phyloP scores from a whole-genome alignment of 2,888 invertebrate species.

The Leptopterna dolabrata region DNA sequence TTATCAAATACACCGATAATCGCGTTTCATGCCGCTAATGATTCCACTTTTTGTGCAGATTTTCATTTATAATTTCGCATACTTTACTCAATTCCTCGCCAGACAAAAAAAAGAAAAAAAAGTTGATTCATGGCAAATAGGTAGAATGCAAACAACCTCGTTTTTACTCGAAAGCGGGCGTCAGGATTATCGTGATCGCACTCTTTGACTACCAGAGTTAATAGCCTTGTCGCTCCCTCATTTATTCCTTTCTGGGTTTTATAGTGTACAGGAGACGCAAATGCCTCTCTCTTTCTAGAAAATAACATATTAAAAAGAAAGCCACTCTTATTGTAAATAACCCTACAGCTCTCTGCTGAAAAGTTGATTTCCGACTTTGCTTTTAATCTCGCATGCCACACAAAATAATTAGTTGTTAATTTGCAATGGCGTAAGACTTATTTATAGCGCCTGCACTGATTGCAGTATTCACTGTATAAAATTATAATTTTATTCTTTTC shows the following conservation, averaged over 20 bases:
- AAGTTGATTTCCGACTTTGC: not conserved
- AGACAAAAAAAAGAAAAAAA: too few species aligned
- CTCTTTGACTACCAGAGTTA: not conserved
- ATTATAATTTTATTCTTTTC: not conserved
- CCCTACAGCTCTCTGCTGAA: not conserved
- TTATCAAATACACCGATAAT: too few species aligned
- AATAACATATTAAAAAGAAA: not conserved
- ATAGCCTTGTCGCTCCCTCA: not conserved
- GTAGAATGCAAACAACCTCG: too few species aligned
- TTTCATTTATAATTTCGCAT: too few species aligned
- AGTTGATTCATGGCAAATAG: too few species aligned
- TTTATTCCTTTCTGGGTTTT: not conserved
- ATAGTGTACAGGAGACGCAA: not conserved
- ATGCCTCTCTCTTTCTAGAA: not conserved
- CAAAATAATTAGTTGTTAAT: not conserved
- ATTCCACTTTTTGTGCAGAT: too few species aligned
- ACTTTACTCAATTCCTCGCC: too few species aligned
- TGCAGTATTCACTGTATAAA: not conserved
- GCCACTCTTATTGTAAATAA: not conserved
- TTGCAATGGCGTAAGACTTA: not conserved
- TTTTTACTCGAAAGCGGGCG: too few species aligned
- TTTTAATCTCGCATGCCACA: not conserved
- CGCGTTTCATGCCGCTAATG: too few species aligned
- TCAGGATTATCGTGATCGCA: not conserved
- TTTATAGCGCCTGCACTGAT: not conserved